Evolutionary conservation across 2,797 vertebrate genomes (phyloP).

Genomic region (Sternarchorhynchus goeldii): DNA sequence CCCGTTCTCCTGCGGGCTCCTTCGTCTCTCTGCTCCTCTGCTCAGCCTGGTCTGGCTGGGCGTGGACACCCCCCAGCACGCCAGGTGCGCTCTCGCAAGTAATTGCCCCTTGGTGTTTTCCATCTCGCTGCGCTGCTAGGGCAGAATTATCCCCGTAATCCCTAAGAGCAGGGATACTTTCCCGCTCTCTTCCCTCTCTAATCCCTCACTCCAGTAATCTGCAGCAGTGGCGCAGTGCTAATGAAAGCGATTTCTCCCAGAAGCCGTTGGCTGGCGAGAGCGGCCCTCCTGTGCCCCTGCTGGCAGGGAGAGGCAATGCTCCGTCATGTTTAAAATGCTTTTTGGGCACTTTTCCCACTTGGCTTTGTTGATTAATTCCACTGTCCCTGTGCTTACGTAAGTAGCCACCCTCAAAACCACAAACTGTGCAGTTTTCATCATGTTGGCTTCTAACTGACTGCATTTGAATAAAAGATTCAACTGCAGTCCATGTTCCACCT

Average conservation of each 20-base stretch:
- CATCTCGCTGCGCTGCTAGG: conserved; percentile 67
- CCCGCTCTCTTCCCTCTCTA: conserved; percentile 58
- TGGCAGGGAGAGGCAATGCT: conserved; percentile 53
- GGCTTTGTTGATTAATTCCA: conserved; percentile 67
- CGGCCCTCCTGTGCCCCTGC: conserved; percentile 46
- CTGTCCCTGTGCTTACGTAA: conserved; percentile 58
- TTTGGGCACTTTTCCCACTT: conserved; percentile 63
- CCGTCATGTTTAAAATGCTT: conserved; percentile 61
- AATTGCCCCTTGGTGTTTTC: conserved; percentile 74
- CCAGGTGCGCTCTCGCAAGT: conserved; percentile 84
- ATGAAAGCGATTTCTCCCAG: conserved; percentile 41
- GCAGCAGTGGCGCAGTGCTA: conserved; percentile 61
- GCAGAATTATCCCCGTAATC: conserved; percentile 76
- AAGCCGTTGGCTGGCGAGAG: conserved; percentile 31
- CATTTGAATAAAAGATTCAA: conserved; percentile 52
- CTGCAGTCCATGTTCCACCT: background rate
- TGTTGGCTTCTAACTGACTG: conserved; percentile 48
- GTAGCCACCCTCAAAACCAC: conserved; percentile 53
- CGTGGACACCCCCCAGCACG: conserved; percentile 75
- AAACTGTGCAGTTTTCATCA: conserved; percentile 57
- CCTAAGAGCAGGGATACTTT: conserved; percentile 62
- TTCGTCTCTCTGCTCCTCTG: conserved; percentile 54
- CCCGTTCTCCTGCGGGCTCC: conserved; percentile 55
- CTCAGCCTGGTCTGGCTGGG: conserved; percentile 74
- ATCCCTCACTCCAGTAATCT: conserved; percentile 60